Base-by-base conservation (phyloP, 1,140 invertebrate genomes). In the Drosophila arawakana region DNA sequence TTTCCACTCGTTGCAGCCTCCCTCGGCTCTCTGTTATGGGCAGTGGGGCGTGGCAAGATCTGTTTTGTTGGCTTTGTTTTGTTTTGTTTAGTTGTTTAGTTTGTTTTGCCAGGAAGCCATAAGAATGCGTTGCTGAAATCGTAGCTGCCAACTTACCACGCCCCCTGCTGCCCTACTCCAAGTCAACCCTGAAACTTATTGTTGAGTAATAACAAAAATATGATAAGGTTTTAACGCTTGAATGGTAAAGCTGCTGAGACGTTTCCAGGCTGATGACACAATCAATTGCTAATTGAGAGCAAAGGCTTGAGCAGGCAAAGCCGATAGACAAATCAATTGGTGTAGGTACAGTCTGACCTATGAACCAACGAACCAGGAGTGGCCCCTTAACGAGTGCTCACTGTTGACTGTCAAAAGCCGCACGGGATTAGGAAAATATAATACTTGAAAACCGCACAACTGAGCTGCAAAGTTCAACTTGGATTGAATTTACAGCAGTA, bases 171-270 rank as follows among this genome's bases (percentile, higher is more conserved):
- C 55, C 54, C 44, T 67, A 59, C 58, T 55, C 39, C 49, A 15
- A 15, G 15, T 1, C 70, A 49, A 50, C 44, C 49, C 66, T 63
- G 68, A 30, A 30, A 30, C 25, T 81, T 72, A 54, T 67, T 77
- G 65, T 79, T 81, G 60, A 55, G 69, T 80, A 88, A 88, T 83
- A 83, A 88, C 83, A 79, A 88, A 83, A 88, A 80, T 72, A 80
- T 78, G 80, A 88, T 86, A 88, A 88, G 83, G 59, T 18, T 54
- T 65, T 61, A 43, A 69, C 66, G 58, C 72, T 41, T 70, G 66
- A 61, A 13, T 59, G 65, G 9, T 11, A 55, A 15, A 47, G 47
- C 60, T 73, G 47, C 65, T 30, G 57, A 73, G 63, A 50, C 46
- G 61, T 39, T 66, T 25, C 62, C 62, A 50, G 46, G 41, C 70